A percentile compares a stretch with the other conserved stretches of the same genome.
Conservation (phyloP, 2,888 invertebrate genomes). For the Oligia latruncula region DNA sequence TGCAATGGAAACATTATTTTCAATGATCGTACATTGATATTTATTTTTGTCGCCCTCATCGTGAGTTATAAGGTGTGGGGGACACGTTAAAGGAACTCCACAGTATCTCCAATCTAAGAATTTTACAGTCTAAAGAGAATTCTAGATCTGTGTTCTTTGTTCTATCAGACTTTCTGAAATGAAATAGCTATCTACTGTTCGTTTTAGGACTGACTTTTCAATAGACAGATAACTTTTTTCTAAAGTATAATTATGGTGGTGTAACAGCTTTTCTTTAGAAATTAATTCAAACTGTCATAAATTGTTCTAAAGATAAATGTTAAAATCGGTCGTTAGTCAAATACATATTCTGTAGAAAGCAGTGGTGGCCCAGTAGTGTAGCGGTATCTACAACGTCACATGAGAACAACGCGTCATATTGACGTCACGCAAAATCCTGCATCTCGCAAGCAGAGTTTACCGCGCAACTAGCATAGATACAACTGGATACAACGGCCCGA, state of each 20-base stretch:
- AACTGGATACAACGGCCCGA: no score
- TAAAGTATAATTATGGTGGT: no score
- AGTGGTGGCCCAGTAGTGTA: no score
- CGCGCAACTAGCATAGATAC: no score
- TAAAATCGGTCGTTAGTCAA: background rate
- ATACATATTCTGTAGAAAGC: background rate
- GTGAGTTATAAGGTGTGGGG: conserved; percentile 51
- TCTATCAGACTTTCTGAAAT: background rate
- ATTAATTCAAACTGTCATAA: no score
- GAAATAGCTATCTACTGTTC: background rate
- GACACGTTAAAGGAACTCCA: conserved; percentile 40
- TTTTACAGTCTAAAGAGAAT: conserved; percentile 24
- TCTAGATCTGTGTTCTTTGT: conserved; percentile 13
- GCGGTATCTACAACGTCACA: no score
- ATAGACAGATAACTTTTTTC: background rate
- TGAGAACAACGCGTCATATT: no score
- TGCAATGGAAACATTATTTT: conserved; percentile 55
- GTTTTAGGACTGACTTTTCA: background rate
- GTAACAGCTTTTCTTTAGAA: no score
- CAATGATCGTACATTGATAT: conserved; percentile 57
- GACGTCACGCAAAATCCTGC: no score
- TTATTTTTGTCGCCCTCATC: conserved; percentile 54
- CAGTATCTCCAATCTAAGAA: conserved; percentile 31
- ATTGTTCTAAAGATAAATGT: background rate
- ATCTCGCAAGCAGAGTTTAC: no score